Percentiles rank a stretch among this genome's conserved stretches.
These are phyloP conservation scores for Trididemnum nubilum DNA, from an alignment of 23 tunicate genomes.

Conservation along the genomic window DNA sequence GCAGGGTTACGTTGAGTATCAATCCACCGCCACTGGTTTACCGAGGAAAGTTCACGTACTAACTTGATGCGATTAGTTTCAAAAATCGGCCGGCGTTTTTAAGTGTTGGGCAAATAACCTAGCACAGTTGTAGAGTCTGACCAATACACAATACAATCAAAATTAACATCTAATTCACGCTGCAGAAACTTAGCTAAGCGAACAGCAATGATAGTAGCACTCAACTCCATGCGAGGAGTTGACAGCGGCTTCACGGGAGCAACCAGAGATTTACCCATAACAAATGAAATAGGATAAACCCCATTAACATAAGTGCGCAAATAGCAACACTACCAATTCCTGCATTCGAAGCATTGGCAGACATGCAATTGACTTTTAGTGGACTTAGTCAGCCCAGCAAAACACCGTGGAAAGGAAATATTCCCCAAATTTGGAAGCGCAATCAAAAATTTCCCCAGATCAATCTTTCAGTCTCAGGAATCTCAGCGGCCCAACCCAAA, in stretches of 20 bases:
- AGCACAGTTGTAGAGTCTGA: conserved; percentile 15
- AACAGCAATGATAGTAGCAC: conserved; percentile 7
- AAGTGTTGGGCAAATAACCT: conserved; percentile 4
- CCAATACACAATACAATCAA: neutral
- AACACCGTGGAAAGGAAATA: neutral
- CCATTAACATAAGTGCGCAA: neutral
- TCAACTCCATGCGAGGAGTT: conserved; percentile 10
- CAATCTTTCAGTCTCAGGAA: conserved; percentile 1
- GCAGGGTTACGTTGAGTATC: conserved; percentile 12
- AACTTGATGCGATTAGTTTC: conserved; percentile 2
- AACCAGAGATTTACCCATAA: conserved; percentile 25
- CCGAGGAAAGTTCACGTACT: neutral
- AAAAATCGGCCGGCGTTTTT: conserved; percentile 4
- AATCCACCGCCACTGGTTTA: conserved; percentile 12
- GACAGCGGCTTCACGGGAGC: conserved; percentile 5
- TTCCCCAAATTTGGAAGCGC: neutral
- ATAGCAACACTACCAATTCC: conserved; percentile 7
- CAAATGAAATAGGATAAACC: neutral
- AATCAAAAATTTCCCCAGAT: neutral
- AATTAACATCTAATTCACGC: neutral
- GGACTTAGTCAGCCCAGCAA: neutral
- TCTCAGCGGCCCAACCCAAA: conserved; percentile 15
- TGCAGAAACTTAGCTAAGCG: conserved; percentile 6
- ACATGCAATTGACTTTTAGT: conserved; percentile 8
- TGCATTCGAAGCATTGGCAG: conserved; percentile 2